Evolutionary conservation across 2,888 invertebrate species (phyloP).

Genomic region (Caenorhabditis panamensis): DNA sequence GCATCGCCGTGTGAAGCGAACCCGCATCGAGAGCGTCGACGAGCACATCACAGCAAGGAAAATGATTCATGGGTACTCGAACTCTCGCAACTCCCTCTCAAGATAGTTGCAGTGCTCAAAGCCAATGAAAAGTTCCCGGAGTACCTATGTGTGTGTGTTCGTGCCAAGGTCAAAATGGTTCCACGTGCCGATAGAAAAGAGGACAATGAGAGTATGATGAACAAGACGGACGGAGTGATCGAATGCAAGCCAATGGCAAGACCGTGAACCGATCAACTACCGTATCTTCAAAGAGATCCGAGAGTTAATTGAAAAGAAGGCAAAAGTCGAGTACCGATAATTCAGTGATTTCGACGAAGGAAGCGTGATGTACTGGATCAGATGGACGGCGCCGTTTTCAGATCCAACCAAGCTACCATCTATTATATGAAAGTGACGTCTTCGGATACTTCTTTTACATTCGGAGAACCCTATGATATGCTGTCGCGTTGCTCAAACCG

Average conservation of each 20-base stretch:
- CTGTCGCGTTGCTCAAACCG: conserved; percentile 93
- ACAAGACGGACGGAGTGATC: conserved; percentile 89
- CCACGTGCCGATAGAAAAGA: conserved; percentile 49
- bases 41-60: conserved; percentile 65
- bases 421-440: conserved; percentile 86
- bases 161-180: conserved; percentile 93
- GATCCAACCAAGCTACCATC: conserved; percentile 87
- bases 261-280: conserved; percentile 84
- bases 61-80: conserved; percentile 75
- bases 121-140: conserved; percentile 94
- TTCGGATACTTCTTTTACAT: conserved; percentile 89
- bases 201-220: conserved; percentile 81
- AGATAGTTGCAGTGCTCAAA: conserved; percentile 94
- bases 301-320: conserved; percentile 83
- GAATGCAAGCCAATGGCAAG: conserved; percentile 97
- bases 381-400: conserved; percentile 79
- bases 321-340: conserved; percentile 65
- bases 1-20: conserved; percentile 59
- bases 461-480: conserved; percentile 95
- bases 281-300: conserved; percentile 91
- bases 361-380: conserved; percentile 90
- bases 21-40: conserved; percentile 65
- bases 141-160: conserved; percentile 89
- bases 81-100: conserved; percentile 87
- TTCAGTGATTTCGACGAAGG: conserved; percentile 77